A percentile compares a stretch with the other conserved stretches of the same genome.
Conservation (phyloP, 2,888 invertebrate species). For the Loripinus fragilis region DNA sequence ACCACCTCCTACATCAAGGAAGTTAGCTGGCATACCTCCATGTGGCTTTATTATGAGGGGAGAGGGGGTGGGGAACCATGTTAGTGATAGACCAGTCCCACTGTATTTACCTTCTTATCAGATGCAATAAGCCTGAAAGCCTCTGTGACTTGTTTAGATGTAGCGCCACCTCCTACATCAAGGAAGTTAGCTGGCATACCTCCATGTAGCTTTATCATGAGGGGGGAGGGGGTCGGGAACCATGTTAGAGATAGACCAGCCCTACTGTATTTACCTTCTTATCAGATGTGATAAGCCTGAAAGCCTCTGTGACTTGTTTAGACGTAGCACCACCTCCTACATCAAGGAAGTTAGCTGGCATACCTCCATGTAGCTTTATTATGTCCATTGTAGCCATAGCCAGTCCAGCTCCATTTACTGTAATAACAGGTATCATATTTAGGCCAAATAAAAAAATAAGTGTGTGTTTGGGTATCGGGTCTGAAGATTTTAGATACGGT, state of each 20-base stretch:
- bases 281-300: constrained; percentile 97
- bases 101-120: too few species aligned
- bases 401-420: constrained; percentile 96
- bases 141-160: constrained; percentile 94
- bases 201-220: constrained; percentile 97
- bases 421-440: constrained; percentile 30
- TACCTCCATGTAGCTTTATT: constrained; percentile 97
- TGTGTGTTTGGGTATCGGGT: too few species aligned
- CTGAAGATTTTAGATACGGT: too few species aligned
- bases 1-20: constrained; percentile 98
- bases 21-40: constrained; percentile 98
- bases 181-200: constrained; percentile 99
- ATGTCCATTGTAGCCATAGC: constrained; percentile 99
- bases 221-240: too few species aligned
- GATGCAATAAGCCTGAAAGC: too few species aligned
- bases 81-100: too few species aligned
- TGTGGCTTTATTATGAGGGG: constrained; percentile 97
- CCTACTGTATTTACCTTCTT: constrained; percentile 89
- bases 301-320: constrained; percentile 95
- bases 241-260: too few species aligned
- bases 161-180: constrained; percentile 98
- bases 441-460: background rate
- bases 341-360: constrained; percentile 98
- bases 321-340: constrained; percentile 98
- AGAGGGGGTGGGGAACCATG: too few species aligned